Conservation (phyloP, 2,888 invertebrate genomes). For the Thereva nobilitata region DNA sequence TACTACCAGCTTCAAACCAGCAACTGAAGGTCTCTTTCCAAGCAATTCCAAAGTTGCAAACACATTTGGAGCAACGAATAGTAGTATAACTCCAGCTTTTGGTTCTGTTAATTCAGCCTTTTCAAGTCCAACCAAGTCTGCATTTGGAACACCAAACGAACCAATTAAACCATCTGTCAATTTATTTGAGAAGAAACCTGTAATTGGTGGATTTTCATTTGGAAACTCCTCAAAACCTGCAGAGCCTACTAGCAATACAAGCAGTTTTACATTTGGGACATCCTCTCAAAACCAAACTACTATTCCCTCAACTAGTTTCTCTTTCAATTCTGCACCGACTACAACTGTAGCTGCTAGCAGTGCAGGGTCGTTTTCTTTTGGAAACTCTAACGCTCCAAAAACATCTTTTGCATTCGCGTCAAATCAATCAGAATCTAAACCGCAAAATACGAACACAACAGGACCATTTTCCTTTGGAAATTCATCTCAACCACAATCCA, state of each 20-base stretch:
- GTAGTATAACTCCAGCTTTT: neutral
- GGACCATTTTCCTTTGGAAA: neutral
- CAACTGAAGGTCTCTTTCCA: neutral
- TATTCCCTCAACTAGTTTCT: neutral
- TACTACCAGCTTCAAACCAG: neutral
- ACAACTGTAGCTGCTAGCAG: neutral
- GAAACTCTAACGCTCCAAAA: neutral
- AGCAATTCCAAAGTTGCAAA: neutral
- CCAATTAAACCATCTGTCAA: neutral
- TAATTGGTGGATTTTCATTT: constrained; percentile 28
- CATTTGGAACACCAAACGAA: neutral
- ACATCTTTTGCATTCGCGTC: neutral
- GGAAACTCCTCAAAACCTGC: neutral
- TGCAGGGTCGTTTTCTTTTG: constrained; percentile 9
- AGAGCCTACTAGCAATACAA: neutral
- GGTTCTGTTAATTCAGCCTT: neutral
- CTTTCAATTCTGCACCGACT: neutral
- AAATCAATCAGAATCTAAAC: neutral
- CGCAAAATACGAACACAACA: neutral
- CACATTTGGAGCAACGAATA: neutral
- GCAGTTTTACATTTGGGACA: neutral
- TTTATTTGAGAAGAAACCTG: constrained; percentile 1
- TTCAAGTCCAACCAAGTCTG: neutral
- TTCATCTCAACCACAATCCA: neutral
- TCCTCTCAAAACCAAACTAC: neutral